Base-by-base conservation (phyloP, 2,888 invertebrate species). In the Chaetoderma sp. region DNA sequence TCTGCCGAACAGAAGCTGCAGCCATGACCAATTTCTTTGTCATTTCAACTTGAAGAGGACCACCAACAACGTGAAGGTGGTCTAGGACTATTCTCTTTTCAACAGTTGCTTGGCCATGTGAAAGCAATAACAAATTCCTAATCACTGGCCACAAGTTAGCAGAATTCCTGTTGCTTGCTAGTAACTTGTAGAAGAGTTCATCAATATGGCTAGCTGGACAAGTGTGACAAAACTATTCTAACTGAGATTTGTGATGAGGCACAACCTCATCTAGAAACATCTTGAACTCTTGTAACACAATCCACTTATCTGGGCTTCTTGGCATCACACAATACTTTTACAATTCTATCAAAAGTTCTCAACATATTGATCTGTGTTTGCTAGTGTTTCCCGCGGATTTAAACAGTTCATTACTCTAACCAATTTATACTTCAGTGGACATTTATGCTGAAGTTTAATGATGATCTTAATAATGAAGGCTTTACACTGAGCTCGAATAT, bases 31-130 rank as follows among this genome's bases (percentile, higher is more conserved):
- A 27, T 47, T 47, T 47, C 6, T 47, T 47, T 21, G 21, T 27
- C 2, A 47, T 2, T 47, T 4, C 49, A 2, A 47, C 49, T 4
- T 47, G 21, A 21, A 25, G 2, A 4, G 25, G 4, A 47, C 49
- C 49, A 2, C 49, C 49, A 2, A 47, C 13, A 21, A 13, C 2
- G 18, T 47, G 49, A 25, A 47, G 25, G 25, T 47, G 49, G 6
- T 47, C 49, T 4, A 21, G 25, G 2, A 54, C 32, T 10, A 54
- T 21, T 27, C 54, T 54, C 2, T 30, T 28, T n/a, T 61, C 65
- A 4, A 62, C 66, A 45, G 30, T 54, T n/a, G 62, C 61, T 56
- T 66, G 62, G 16, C 61, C 66, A 58, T 61, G 66, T 5, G 57
- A 62, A 30, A 61, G 44, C 8, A 63, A 21, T n/a, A 47, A 23